Evolutionary conservation across 2,113 vertebrate genomes (phyloP).

Genomic region (Nibea albiflora): DNA sequence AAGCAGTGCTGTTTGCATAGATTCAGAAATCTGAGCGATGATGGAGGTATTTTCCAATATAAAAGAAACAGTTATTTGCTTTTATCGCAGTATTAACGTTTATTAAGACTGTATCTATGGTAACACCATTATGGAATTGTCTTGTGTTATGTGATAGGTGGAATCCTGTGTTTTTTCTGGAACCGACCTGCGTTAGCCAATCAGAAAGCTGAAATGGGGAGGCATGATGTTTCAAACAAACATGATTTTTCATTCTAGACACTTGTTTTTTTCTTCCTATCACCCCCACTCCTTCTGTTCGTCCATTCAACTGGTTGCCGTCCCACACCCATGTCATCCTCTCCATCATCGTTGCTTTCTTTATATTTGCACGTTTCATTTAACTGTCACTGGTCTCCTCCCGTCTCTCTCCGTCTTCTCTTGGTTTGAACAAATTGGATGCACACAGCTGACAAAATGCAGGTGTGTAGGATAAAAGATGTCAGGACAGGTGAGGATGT

Average conservation of each 20-base stretch:
- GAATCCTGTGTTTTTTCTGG: slow-evolving; percentile 45
- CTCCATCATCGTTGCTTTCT: slow-evolving; percentile 14
- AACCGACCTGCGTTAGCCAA: slow-evolving; percentile 51
- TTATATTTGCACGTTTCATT: background rate
- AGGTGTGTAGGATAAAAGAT: slow-evolving; percentile 7
- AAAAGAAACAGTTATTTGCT: background rate
- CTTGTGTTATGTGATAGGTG: slow-evolving; percentile 44
- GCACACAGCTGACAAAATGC: background rate
- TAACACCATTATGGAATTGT: slow-evolving; percentile 32
- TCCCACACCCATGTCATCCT: slow-evolving; percentile 8
- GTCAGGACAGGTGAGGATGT: background rate
- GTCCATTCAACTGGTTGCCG: slow-evolving; percentile 23
- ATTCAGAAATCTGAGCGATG: background rate
- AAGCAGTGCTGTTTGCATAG: background rate
- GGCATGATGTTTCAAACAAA: slow-evolving; percentile 48
- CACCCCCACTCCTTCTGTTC: slow-evolving; percentile 39
- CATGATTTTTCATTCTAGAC: slow-evolving; percentile 43
- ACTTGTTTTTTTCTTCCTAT: slow-evolving; percentile 6
- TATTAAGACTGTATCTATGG: slow-evolving; percentile 62
- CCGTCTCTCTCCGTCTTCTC: background rate
- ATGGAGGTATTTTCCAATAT: background rate
- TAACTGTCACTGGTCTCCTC: background rate
- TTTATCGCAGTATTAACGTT: background rate
- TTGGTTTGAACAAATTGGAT: background rate
- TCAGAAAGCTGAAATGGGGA: slow-evolving; percentile 25